These are phyloP conservation scores for Lamellibrachia satsuma DNA, from an alignment of 2,888 invertebrate species.

Conservation along the genomic window DNA sequence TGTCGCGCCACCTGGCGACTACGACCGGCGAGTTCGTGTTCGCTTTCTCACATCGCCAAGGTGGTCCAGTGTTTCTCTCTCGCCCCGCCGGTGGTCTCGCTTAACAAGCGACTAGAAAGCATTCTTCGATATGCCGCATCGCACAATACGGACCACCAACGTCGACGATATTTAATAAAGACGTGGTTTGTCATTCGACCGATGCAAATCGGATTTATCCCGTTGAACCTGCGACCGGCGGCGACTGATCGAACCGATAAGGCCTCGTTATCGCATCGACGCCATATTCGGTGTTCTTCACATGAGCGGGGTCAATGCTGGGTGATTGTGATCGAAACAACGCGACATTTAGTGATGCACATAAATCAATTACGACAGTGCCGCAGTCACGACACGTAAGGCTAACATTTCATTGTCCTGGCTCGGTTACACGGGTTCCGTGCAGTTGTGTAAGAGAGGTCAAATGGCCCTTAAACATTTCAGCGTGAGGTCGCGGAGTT, in stretches of 20 bases:
- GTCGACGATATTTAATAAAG: constrained; percentile 17
- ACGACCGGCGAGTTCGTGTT: not conserved
- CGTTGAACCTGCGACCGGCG: not conserved
- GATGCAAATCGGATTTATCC: constrained; percentile 17
- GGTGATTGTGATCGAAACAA: not conserved
- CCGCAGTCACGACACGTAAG: not conserved
- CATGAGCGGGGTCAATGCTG: not conserved
- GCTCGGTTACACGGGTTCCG: not conserved
- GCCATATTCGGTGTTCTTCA: not conserved
- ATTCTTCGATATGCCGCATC: constrained; percentile 13
- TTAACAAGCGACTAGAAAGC: not conserved
- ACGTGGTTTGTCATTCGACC: constrained; percentile 17
- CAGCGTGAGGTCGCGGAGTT: not conserved
- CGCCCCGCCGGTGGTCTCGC: not conserved
- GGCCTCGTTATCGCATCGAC: not conserved
- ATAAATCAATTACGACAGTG: not conserved
- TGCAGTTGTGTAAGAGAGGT: not conserved
- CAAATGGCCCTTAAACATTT: not conserved
- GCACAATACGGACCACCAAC: not conserved
- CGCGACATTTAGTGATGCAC: not conserved
- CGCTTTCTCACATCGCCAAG: not conserved
- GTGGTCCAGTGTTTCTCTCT: not conserved
- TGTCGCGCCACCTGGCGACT: not conserved
- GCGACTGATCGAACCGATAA: not conserved
- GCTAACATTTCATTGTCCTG: not conserved